Base-by-base conservation (phyloP, 2,113 vertebrate genomes). In the Anarhynchus alexandrinus region DNA sequence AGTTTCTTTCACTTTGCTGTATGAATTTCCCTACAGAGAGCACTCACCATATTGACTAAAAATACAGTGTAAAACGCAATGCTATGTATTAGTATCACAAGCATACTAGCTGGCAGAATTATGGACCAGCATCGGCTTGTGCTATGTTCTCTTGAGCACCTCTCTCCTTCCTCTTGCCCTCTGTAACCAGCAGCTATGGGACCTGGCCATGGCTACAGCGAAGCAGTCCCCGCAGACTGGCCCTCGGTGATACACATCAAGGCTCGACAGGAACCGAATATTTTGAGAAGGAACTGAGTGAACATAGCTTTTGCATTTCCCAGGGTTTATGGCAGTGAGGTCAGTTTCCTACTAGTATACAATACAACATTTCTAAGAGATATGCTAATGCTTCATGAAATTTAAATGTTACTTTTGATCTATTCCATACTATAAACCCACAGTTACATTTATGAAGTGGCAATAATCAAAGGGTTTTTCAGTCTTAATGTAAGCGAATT, bases 341-440 rank as follows among this genome's bases (percentile, higher is more conserved):
- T 52, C 52, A 93, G 58, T 85, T 94, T 90, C 89, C 87, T 85
- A 86, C 87, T 93, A 91, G 71, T 78, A 92, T 67, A 92, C 30
- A 89, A 89, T 42, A 52, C 59, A 94, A 86, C 72, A 83, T 69
- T 90, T 92, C 42, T 84, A 89, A 95, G 65, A 93, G 49, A 94
- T 93, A 92, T 52, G 76, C 74, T 96, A 95, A 94, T 67, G 36
- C 82, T 94, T 88, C 36, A 51, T 58, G 67, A 93, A 64, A 94
- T 94, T 66, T 64, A 84, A 93, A 52, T 86, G 74, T 49, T 92
- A 93, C 30, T 95, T 83, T 96, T 83, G 17, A 92, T 64, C 88
- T 95, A 76, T 32, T 74, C 67, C 27, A 57, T 81, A 66, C 38
- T 55, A 25, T 34, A 78, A 91, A 54, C 10, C 29, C 74, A 87